A percentile compares a stretch with the other conserved stretches of the same genome.
Conservation (phyloP, 1,140 invertebrate species). For the Uloborus diversus region DNA sequence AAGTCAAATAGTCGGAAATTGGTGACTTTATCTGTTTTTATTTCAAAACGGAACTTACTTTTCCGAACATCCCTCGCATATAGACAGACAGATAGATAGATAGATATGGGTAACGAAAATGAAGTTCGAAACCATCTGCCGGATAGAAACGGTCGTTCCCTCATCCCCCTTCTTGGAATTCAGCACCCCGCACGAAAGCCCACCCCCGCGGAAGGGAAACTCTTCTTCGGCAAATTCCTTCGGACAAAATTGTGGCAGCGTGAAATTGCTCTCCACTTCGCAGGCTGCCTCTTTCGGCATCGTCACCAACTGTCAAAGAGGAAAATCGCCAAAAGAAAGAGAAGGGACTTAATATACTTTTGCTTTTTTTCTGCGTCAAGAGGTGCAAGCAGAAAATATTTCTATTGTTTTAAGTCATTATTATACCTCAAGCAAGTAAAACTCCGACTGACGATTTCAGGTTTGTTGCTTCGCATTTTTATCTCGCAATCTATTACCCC, state of each 20-base stretch:
- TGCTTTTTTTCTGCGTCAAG: too few relatives aligned
- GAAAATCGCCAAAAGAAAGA: too few relatives aligned
- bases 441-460: too few relatives aligned
- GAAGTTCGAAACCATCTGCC: not conserved
- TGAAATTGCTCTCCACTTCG: slow-evolving; percentile 25
- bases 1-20: not conserved
- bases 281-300: not conserved
- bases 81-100: not conserved
- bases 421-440: too few relatives aligned
- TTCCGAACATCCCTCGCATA: too few relatives aligned
- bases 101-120: not conserved
- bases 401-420: too few relatives aligned
- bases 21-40: too few relatives aligned
- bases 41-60: too few relatives aligned
- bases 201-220: not conserved
- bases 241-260: slow-evolving; percentile 20
- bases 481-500: not conserved
- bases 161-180: not conserved
- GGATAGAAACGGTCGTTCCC: slow-evolving; percentile 1
- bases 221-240: slow-evolving; percentile 23
- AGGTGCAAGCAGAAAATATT: too few relatives aligned
- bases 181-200: not conserved
- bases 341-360: too few relatives aligned
- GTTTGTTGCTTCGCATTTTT: too few relatives aligned
- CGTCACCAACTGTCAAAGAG: too few relatives aligned